Evolutionary conservation across 64 coral and sea anemone species (phyloP).

Genomic region (Anthopleura sola): DNA sequence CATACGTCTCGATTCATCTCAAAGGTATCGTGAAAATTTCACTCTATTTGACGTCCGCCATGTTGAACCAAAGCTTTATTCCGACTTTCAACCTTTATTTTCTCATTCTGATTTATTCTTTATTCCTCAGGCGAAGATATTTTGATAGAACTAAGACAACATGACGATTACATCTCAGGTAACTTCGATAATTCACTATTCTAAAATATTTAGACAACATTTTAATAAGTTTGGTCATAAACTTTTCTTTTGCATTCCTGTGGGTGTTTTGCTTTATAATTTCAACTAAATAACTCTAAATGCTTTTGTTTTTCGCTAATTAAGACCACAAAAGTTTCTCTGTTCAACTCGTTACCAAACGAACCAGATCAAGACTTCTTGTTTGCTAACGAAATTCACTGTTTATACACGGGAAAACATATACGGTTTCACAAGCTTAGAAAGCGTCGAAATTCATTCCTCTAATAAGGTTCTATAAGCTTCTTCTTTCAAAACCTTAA

Average conservation of each 20-base stretch:
- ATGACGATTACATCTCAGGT: slow-evolving; percentile 99
- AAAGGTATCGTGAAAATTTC: slow-evolving; percentile 60
- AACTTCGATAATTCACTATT: not conserved
- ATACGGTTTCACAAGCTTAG: not conserved
- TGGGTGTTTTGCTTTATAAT: not conserved
- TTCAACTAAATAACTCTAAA: not conserved
- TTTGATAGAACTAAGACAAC: slow-evolving; percentile 79
- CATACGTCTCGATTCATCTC: slow-evolving; percentile 88
- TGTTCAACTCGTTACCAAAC: not conserved
- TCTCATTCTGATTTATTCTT: not conserved
- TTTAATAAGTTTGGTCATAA: not conserved
- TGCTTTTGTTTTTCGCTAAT: slow-evolving; percentile 3
- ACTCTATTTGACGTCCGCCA: slow-evolving; percentile 28
- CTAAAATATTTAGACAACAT: no score
- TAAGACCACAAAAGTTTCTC: slow-evolving; percentile 9
- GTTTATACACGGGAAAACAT: not conserved
- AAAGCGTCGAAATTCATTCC: not conserved
- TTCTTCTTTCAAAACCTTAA: no score
- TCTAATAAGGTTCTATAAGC: no score
- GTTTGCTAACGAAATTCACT: not conserved
- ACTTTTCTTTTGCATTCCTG: not conserved
- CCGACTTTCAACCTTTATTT: not conserved
- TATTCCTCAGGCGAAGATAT: slow-evolving; percentile 83
- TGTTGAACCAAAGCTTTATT: slow-evolving; percentile 23
- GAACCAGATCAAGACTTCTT: not conserved